Conservation (phyloP, 2,797 vertebrate species). For the Cichlasoma orientale region DNA sequence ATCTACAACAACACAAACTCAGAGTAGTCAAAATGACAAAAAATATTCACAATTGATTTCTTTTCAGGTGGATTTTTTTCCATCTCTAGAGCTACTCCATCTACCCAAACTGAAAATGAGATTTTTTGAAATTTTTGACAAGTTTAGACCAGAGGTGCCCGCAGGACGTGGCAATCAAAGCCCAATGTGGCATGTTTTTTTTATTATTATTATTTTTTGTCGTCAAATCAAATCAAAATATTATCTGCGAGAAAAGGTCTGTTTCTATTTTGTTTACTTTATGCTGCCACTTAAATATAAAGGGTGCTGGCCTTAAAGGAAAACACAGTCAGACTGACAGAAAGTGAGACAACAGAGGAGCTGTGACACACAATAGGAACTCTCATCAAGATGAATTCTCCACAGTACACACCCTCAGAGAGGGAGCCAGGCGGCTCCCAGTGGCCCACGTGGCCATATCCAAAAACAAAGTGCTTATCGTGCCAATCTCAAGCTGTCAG, state of each 20-base stretch:
- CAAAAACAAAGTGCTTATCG: conserved; percentile 61
- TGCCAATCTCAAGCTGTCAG: conserved; percentile 41
- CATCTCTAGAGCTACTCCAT: neutral
- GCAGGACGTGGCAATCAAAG: neutral
- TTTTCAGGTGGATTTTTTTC: conserved; percentile 1
- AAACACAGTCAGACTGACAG: conserved; percentile 4
- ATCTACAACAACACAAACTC: neutral
- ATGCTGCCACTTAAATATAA: conserved; percentile 3
- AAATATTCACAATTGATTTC: conserved; percentile 3
- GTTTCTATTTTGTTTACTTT: conserved; percentile 17
- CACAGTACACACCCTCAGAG: conserved; percentile 40
- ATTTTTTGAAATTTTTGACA: neutral
- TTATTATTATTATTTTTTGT: neutral
- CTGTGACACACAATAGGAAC: conserved; percentile 56
- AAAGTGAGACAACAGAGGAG: conserved; percentile 33
- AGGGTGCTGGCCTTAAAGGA: conserved; percentile 20
- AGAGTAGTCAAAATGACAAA: neutral
- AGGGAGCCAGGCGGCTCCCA: conserved; percentile 48
- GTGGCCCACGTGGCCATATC: conserved; percentile 22
- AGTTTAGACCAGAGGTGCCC: neutral
- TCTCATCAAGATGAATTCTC: conserved; percentile 60
- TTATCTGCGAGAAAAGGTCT: conserved; percentile 9
- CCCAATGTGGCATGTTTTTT: neutral
- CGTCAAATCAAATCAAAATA: neutral
- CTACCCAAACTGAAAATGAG: conserved; percentile 13